phyloP scores from a whole-genome alignment of 2,113 vertebrate species.

The Tragelaphus buxtoni region DNA sequence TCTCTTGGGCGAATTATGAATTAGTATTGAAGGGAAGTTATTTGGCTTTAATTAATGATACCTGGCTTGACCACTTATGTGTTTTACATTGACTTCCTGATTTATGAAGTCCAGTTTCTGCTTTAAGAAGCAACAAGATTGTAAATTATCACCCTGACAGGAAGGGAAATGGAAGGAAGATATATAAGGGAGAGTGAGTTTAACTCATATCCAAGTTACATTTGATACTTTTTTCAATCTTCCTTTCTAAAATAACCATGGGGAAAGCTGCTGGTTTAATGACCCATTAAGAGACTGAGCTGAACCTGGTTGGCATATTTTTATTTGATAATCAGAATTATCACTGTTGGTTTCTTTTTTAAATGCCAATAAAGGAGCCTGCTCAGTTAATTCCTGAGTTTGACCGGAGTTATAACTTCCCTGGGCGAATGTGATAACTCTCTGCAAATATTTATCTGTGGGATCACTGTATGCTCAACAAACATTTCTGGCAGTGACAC shows the following conservation, averaged over 20 bases:
- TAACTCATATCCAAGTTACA: not conserved
- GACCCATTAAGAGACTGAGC: not conserved
- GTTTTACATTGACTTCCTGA: not conserved
- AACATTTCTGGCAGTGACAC: not conserved
- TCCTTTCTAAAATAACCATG: not conserved
- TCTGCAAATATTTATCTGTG: constrained; percentile 57
- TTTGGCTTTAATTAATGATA: not conserved
- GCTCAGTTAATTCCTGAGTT: constrained; percentile 21
- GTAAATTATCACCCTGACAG: not conserved
- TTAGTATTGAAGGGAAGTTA: not conserved
- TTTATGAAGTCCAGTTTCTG: not conserved
- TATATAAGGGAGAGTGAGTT: not conserved
- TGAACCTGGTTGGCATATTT: not conserved
- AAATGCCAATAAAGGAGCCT: not conserved
- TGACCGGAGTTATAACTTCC: constrained; percentile 23
- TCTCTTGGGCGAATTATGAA: not conserved
- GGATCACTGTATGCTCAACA: constrained; percentile 1
- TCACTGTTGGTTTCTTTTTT: constrained; percentile 38
- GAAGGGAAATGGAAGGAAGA: not conserved
- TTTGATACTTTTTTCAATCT: not conserved
- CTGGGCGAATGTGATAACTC: constrained; percentile 43
- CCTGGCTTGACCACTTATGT: not conserved
- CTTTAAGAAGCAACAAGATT: not conserved
- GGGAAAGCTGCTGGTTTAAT: constrained; percentile 5
- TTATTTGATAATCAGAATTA: constrained; percentile 42